Evolutionary conservation across 2,888 invertebrate species (phyloP).

Genomic region (Agrochola lychnidis): DNA sequence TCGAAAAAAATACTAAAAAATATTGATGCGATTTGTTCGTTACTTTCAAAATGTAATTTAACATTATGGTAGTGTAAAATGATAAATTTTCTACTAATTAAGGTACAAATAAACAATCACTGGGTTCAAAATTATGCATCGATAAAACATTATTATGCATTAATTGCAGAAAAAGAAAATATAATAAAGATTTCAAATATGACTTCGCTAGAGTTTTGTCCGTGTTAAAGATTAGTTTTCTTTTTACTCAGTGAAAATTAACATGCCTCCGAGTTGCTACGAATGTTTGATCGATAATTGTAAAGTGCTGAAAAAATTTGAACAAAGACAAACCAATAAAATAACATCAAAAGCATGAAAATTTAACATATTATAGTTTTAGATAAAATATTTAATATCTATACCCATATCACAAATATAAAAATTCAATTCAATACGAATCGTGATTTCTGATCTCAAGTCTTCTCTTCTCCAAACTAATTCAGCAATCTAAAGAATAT

Average conservation of each 20-base stretch:
- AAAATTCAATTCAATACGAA: slow-evolving; percentile 62
- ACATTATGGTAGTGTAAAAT: slow-evolving; percentile 4
- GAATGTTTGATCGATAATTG: slow-evolving; percentile 66
- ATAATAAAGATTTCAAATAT: slow-evolving; percentile 38
- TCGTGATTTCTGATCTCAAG: slow-evolving; percentile 58
- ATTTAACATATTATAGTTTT: slow-evolving; percentile 45
- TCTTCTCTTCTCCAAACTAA: slow-evolving; percentile 65
- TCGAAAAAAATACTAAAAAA: background rate
- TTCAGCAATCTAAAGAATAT: slow-evolving; percentile 51
- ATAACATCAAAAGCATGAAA: slow-evolving; percentile 52
- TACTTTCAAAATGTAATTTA: slow-evolving; percentile 18
- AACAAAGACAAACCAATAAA: slow-evolving; percentile 47
- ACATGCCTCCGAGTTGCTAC: slow-evolving; percentile 58
- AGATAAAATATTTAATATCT: slow-evolving; percentile 56
- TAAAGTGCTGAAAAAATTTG: slow-evolving; percentile 59
- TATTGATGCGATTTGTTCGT: slow-evolving; percentile 24
- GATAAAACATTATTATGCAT: slow-evolving; percentile 65
- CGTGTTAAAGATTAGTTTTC: slow-evolving; percentile 64
- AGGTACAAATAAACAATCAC: slow-evolving; percentile 48
- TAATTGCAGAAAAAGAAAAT: slow-evolving; percentile 37
- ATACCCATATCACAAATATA: slow-evolving; percentile 65
- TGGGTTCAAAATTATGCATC: slow-evolving; percentile 61
- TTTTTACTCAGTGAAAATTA: slow-evolving; percentile 32
- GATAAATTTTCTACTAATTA: slow-evolving; percentile 21
- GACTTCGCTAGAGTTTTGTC: slow-evolving; percentile 35